These are phyloP conservation scores for Eupithecia tripunctaria DNA, from an alignment of 2,888 invertebrate genomes.

Conservation along the genomic window DNA sequence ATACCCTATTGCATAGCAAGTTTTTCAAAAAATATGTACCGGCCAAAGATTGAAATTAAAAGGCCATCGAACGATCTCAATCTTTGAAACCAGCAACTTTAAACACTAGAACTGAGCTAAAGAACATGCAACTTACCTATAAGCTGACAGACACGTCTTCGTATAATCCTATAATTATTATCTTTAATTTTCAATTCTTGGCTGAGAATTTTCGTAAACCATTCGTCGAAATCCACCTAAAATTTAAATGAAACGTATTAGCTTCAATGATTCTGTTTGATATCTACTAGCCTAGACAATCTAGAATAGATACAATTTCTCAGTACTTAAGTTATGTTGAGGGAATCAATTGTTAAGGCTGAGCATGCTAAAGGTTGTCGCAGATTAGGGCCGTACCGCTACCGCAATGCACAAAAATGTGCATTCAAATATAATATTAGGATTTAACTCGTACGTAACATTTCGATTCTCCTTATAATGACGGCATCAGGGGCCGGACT, in stretches of 20 bases:
- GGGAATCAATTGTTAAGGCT: background rate
- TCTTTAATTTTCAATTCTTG: conserved; percentile 93
- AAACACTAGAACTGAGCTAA: background rate
- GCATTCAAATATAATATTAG: too few species aligned
- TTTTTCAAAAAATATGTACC: too few species aligned
- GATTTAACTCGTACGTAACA: background rate
- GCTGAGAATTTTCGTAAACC: conserved; percentile 93
- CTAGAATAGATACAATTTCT: background rate
- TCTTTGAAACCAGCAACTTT: background rate
- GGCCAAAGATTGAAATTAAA: too few species aligned
- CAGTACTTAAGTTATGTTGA: background rate
- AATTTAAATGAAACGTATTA: conserved; percentile 30
- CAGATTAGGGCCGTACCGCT: too few species aligned
- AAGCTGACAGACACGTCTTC: conserved; percentile 93
- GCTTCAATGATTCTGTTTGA: background rate
- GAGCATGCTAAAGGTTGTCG: background rate
- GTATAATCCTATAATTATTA: conserved; percentile 92
- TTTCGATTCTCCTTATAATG: too few species aligned
- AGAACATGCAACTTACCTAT: conserved; percentile 84
- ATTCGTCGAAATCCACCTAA: conserved; percentile 95
- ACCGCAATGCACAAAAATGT: too few species aligned
- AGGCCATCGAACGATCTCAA: too few species aligned
- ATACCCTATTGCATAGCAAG: too few species aligned
- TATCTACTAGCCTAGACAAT: background rate
- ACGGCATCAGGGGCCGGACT: too few species aligned